These are phyloP conservation scores for Eugnorisma glareosa DNA, from an alignment of 2,888 invertebrate genomes.

Conservation along the genomic window DNA sequence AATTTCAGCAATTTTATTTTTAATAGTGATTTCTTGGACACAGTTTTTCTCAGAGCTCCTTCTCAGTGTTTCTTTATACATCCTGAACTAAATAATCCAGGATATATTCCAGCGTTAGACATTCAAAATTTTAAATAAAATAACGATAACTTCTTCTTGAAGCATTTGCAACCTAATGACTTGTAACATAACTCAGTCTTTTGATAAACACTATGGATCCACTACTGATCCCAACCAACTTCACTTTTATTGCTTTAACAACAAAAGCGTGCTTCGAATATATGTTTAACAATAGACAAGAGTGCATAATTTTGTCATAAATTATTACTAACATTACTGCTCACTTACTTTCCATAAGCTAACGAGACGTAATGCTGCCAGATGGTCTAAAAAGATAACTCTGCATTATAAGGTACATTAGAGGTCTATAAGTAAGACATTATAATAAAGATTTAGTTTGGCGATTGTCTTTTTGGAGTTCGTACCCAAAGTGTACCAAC, in stretches of 20 bases:
- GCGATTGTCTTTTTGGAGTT: constrained; percentile 21
- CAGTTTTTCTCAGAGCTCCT: not conserved
- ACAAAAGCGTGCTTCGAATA: constrained; percentile 49
- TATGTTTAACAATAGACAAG: constrained; percentile 1
- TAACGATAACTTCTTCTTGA: not conserved
- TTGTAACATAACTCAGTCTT: not conserved
- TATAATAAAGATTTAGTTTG: constrained; percentile 31
- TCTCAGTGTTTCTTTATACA: not conserved
- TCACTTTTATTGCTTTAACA: not conserved
- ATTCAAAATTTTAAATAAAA: not conserved
- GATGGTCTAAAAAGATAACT: constrained; percentile 61
- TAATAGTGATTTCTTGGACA: not conserved
- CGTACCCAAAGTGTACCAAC: not conserved
- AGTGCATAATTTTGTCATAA: constrained; percentile 37
- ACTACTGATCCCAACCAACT: constrained; percentile 37
- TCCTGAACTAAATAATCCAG: not conserved
- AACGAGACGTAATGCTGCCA: constrained; percentile 43
- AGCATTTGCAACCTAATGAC: not conserved
- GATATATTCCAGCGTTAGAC: not conserved
- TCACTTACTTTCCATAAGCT: constrained; percentile 53
- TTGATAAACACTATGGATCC: not conserved
- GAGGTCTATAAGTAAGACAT: constrained; percentile 21
- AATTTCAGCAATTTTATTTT: not conserved
- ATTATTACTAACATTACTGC: constrained; percentile 33
- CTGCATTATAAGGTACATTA: constrained; percentile 28